phyloP scores from a whole-genome alignment of 2,797 vertebrate species.

The Falco peregrinus region DNA sequence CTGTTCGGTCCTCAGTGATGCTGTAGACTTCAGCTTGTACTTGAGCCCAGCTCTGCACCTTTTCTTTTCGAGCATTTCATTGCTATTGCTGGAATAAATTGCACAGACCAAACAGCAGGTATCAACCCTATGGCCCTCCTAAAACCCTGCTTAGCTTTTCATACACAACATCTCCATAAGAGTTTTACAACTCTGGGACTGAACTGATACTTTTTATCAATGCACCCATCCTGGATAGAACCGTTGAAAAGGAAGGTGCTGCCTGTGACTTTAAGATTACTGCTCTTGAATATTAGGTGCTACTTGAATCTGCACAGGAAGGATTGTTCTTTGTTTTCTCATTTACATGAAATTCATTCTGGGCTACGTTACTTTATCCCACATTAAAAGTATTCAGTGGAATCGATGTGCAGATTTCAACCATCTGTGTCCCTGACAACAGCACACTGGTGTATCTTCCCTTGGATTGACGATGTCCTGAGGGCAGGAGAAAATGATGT shows the following conservation, averaged over 20 bases:
- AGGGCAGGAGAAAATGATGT: constrained; percentile 43
- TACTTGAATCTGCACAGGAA: background rate
- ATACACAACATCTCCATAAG: background rate
- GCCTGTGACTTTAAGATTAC: constrained; percentile 11
- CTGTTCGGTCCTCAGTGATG: background rate
- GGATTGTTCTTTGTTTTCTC: constrained; percentile 5
- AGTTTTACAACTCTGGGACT: background rate
- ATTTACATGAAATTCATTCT: constrained; percentile 20
- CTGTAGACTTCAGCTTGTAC: background rate
- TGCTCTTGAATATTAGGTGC: constrained; percentile 25
- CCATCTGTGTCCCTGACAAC: constrained; percentile 42
- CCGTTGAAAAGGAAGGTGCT: constrained; percentile 3
- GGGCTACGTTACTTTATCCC: background rate
- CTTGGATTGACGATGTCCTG: constrained; percentile 10
- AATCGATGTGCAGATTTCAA: constrained; percentile 18
- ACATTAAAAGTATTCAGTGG: constrained; percentile 16
- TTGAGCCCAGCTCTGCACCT: background rate
- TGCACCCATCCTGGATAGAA: background rate
- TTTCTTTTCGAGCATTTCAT: background rate
- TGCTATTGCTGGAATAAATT: background rate
- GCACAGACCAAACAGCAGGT: background rate
- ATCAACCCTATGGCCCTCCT: background rate
- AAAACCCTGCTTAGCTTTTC: background rate
- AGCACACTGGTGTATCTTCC: constrained; percentile 3
- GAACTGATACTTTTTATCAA: background rate